Base-by-base conservation (phyloP, 2,888 invertebrate species). In the Monopis laevigella region DNA sequence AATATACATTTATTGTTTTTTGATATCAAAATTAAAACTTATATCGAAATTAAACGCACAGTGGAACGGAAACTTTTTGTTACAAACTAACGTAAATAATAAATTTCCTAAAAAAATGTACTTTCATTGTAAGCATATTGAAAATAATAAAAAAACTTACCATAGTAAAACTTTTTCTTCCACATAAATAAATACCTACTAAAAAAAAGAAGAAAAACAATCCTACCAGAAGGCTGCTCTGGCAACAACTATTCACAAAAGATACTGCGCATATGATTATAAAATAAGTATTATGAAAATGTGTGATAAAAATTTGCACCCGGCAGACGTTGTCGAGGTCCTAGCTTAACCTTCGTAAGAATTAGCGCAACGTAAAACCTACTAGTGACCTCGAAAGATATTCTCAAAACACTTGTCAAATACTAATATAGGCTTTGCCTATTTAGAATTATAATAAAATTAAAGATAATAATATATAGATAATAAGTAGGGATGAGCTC, bases 311-410 rank as follows among this genome's bases (percentile, higher is more conserved):
- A 51, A 56, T 58, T 59, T 63, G 63, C 61, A 32, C 14, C 11
- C 32, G 6, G 12, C 29, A 13, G 14, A n/a, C n/a, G n/a, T n/a
- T 14, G 58, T 68, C 71, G 70, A 72, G 73, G 72, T 72, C 69
- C 63, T 48, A 24, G 18, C 42, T 45, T 56, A 65, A 58, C 75
- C 77, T 77, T 73, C 66, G 62, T 56, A 59, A 69, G 68, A 73
- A 74, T 77, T 77, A 67, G 66, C 75, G 59, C 61, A 17, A 17
- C n/a, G 32, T 32, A 17, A 17, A 13, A 16, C n/a, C 32, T 32
- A 32, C 12, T 17, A 17, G 10, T 17, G 17, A 32, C 32, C 32
- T 32, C 32, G 32, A 17, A 17, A n/a, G n/a, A n/a, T n/a, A n/a
- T n/a, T n/a, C n/a, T n/a, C n/a, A n/a, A n/a, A n/a, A n/a, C n/a